Base-by-base conservation (phyloP, 2,797 vertebrate genomes). In the Pagetopsis macropterus region DNA sequence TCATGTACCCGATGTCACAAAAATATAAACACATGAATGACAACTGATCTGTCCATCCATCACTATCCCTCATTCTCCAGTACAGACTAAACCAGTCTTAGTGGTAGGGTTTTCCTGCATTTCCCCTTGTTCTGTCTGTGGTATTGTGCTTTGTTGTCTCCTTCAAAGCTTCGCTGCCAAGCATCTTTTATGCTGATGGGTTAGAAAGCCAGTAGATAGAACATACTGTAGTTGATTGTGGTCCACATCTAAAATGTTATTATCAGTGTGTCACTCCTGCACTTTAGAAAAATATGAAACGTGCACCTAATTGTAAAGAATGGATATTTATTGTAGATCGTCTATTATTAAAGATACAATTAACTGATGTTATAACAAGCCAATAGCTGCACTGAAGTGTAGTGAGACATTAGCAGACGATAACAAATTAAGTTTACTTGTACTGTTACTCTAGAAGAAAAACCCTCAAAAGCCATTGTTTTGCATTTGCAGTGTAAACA, bases 141-240 rank as follows among this genome's bases (percentile, higher is more conserved):
- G 65, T 91, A 14, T 85, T 69, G 89, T 93, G 83, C 75, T 87
- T 88, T 85, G 72, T 88, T 66, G 83, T 88, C 70, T 81, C 76
- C 65, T 83, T 81, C 71, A 79, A 70, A 84, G 65, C 76, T 88
- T 75, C 72, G 64, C 66, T 70, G 33, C 62, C 44, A 62, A 43
- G 21, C 16, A 3, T 83, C 51, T 75, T 82, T 81, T 65, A 27
- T 60, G 27, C 69, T 65, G 49, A 65, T 49, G 70, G 74, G 19
- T 68, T 70, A 66, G 70, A 70, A 51, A 74, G 59, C 40, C 65
- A 63, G 72, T 77, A 65, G 44, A 33, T 68, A 78, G 63, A 83
- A 72, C 50, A 67, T 55, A 31, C 49, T 51, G 49, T 51, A 78
- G 69, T 54, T 44, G 7, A 58, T 76, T 52, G 70, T 12, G 56